Percentiles rank a stretch among this genome's conserved stretches.
Evolutionary conservation across 2,888 invertebrate genomes (phyloP).

Genomic region (Tinea semifulvella): DNA sequence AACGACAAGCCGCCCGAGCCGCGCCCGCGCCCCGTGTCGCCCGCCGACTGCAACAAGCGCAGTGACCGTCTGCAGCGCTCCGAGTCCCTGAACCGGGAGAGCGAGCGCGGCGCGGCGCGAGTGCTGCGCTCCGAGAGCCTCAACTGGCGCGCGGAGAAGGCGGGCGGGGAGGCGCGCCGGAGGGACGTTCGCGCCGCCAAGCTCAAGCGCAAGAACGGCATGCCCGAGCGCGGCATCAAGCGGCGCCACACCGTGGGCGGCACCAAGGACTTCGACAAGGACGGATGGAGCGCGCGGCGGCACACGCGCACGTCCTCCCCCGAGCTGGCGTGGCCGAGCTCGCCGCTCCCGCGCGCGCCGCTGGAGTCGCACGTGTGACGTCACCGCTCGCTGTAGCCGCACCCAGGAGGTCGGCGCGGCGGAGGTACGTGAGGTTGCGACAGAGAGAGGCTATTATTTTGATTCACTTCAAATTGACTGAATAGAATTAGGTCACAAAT

Average conservation of each 20-base stretch:
- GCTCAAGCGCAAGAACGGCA: conserved; percentile 78
- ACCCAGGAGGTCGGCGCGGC: conserved; percentile 24
- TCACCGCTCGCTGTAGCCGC: conserved; percentile 18
- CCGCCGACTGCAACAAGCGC: conserved; percentile 31
- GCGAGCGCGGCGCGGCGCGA: conserved; percentile 53
- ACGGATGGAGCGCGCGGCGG: conserved; percentile 65
- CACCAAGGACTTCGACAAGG: conserved; percentile 82
- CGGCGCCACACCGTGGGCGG: conserved; percentile 93
- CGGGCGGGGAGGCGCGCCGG: conserved; percentile 66
- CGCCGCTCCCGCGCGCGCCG: conserved; percentile 39
- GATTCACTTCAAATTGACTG: conserved; percentile 45
- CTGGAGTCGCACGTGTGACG: conserved; percentile 42
- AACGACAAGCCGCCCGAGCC: conserved; percentile 39
- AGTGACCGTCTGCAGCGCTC: conserved; percentile 29
- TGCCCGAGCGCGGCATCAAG: conserved; percentile 85
- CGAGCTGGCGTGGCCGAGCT: conserved; percentile 53
- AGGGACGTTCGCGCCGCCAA: conserved; percentile 67
- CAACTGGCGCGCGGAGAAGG: conserved; percentile 56
- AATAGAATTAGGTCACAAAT: conserved; percentile 61
- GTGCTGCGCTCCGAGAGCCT: conserved; percentile 70
- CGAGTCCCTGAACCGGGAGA: conserved; percentile 14
- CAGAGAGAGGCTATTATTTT: conserved; percentile 60
- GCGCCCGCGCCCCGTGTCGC: conserved; percentile 23
- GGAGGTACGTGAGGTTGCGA: too few relatives aligned
- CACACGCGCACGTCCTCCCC: conserved; percentile 69